Evolutionary conservation across 2,797 vertebrate species (phyloP).

Genomic region (Notoglanidium macrostoma): DNA sequence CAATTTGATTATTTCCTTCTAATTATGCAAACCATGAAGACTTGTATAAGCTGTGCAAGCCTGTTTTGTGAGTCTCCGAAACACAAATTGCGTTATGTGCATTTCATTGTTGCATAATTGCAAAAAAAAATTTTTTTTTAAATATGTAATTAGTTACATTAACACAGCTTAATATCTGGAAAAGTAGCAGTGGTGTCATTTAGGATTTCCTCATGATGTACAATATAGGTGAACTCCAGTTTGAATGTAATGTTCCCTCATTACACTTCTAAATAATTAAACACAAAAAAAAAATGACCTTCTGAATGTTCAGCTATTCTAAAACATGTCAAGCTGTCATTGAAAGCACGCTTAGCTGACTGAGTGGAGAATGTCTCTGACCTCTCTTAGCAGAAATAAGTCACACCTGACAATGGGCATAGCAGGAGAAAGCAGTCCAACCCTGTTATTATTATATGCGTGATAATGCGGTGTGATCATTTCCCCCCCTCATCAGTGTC

Average conservation of each 20-base stretch:
- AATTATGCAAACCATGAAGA: neutral
- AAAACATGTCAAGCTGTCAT: neutral
- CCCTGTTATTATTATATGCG: conserved; percentile 30
- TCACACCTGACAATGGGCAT: neutral
- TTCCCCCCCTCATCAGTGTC: conserved; percentile 16
- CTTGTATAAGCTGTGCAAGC: too few relatives aligned
- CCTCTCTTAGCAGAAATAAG: neutral
- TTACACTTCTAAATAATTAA: neutral
- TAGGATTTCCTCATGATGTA: neutral
- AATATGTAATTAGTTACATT: neutral
- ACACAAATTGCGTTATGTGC: neutral
- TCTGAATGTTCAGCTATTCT: neutral
- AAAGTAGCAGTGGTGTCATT: neutral
- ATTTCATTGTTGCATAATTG: neutral
- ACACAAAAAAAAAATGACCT: neutral
- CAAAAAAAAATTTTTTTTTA: neutral
- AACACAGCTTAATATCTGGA: neutral
- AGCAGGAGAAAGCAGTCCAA: neutral
- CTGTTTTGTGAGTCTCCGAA: neutral
- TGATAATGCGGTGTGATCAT: neutral
- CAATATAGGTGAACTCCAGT: neutral
- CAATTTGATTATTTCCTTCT: neutral
- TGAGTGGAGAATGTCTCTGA: neutral
- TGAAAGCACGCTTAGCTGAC: neutral
- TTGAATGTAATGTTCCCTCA: neutral